Evolutionary conservation across 2,113 vertebrate species (phyloP).

Genomic region (Neolamprologus modestus): DNA sequence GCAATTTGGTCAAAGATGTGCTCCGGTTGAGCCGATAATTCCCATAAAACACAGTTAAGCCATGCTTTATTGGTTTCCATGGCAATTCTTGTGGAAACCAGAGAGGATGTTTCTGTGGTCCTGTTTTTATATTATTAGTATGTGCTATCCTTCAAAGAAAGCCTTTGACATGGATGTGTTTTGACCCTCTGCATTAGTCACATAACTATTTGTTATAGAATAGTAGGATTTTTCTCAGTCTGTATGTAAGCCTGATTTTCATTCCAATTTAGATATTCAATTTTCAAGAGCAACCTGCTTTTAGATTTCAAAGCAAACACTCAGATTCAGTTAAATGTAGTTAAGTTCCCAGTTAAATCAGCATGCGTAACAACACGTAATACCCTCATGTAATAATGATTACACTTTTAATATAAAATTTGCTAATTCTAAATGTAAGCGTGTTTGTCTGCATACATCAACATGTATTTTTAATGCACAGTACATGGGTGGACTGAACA

Average conservation of each 20-base stretch:
- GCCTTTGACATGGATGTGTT: neutral
- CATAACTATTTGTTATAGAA: neutral
- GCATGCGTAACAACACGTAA: neutral
- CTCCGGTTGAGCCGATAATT: slow-evolving; percentile 39
- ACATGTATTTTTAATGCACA: neutral
- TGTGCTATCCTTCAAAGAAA: neutral
- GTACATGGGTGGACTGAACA: neutral
- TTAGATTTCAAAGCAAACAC: neutral
- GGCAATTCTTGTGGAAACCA: slow-evolving; percentile 10
- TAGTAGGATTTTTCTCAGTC: neutral
- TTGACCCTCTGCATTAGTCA: neutral
- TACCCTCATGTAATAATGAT: neutral
- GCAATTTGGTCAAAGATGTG: slow-evolving; percentile 41
- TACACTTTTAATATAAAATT: neutral
- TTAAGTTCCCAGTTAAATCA: neutral
- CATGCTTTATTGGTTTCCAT: slow-evolving; percentile 30
- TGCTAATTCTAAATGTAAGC: neutral
- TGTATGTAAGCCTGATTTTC: neutral
- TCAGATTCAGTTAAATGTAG: neutral
- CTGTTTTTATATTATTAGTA: neutral
- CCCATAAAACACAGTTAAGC: slow-evolving; percentile 31
- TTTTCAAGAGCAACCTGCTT: neutral
- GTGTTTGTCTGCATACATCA: neutral
- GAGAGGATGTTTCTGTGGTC: neutral
- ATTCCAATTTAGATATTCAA: neutral